Percentiles rank a stretch among this genome's conserved stretches.
phyloP scores from a whole-genome alignment of 1,140 invertebrate species.

The Drosophila bocki region DNA sequence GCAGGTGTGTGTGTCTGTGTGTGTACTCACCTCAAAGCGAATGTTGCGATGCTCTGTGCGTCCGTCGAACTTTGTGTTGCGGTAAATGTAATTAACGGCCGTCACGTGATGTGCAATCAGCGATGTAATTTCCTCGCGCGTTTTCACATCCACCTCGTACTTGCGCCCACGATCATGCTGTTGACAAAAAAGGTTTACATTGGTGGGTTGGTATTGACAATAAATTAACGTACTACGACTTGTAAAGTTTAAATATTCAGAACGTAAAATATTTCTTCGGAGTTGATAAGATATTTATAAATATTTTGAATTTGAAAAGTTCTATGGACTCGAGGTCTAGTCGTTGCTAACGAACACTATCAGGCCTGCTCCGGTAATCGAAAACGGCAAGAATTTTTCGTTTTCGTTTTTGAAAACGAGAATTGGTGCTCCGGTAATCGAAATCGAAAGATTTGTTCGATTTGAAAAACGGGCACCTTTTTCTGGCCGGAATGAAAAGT shows the following conservation, averaged over 20 bases:
- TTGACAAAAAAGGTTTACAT: slow-evolving; percentile 25
- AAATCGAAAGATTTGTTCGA: too few species aligned
- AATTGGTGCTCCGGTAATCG: too few species aligned
- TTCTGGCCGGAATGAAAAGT: too few species aligned
- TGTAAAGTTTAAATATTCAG: not conserved
- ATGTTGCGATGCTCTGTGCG: slow-evolving; percentile 95
- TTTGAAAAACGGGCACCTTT: too few species aligned
- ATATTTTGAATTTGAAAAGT: too few species aligned
- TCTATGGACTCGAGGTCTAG: too few species aligned
- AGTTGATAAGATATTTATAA: too few species aligned
- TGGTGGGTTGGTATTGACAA: slow-evolving; percentile 8
- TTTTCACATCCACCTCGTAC: slow-evolving; percentile 91
- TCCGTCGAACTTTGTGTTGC: slow-evolving; percentile 96
- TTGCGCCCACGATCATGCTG: slow-evolving; percentile 87
- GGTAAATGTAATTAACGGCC: slow-evolving; percentile 99
- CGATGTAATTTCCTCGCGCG: slow-evolving; percentile 98
- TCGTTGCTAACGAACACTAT: too few species aligned
- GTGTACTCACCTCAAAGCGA: slow-evolving; percentile 95
- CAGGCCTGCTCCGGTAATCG: too few species aligned
- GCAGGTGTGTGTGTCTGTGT: slow-evolving; percentile 1
- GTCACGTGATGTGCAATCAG: slow-evolving; percentile 99
- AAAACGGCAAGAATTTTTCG: too few species aligned
- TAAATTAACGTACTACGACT: not conserved
- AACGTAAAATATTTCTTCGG: not conserved
- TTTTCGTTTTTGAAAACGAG: too few species aligned